phyloP scores from a whole-genome alignment of 2,888 invertebrate genomes.

The Melieria picta region DNA sequence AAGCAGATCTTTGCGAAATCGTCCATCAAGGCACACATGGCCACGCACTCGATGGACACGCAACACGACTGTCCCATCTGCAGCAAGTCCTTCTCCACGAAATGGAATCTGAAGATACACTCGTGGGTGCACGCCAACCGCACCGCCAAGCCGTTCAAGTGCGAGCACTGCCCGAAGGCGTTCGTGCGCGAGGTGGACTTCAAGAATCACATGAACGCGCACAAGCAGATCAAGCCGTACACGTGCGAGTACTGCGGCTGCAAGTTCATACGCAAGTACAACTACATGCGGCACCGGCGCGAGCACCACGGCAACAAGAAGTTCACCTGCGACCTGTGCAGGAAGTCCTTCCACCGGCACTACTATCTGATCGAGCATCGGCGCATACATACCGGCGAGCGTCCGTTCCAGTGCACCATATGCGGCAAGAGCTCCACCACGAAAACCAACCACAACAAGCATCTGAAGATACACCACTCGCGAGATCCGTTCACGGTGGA shows the following conservation, averaged over 20 bases:
- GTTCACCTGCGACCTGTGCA: slow-evolving; percentile 80
- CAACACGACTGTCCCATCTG: slow-evolving; percentile 86
- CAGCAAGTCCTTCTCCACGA: slow-evolving; percentile 86
- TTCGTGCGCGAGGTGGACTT: slow-evolving; percentile 85
- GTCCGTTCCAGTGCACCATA: slow-evolving; percentile 84
- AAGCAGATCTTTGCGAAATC: slow-evolving; percentile 77
- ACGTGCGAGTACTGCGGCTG: slow-evolving; percentile 92
- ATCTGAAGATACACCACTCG: slow-evolving; percentile 89
- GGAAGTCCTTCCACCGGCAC: slow-evolving; percentile 85
- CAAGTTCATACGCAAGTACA: slow-evolving; percentile 88
- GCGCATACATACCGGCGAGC: slow-evolving; percentile 82
- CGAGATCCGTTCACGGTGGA: slow-evolving; percentile 88
- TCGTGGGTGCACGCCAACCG: slow-evolving; percentile 89
- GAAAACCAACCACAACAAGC: slow-evolving; percentile 91
- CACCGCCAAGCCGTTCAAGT: slow-evolving; percentile 85
- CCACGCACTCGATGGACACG: slow-evolving; percentile 79
- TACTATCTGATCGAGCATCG: slow-evolving; percentile 90
- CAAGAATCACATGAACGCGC: slow-evolving; percentile 85
- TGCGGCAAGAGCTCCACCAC: slow-evolving; percentile 91
- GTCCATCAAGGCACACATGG: slow-evolving; percentile 82
- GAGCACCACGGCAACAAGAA: slow-evolving; percentile 86
- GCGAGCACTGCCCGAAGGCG: slow-evolving; percentile 83
- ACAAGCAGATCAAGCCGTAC: slow-evolving; percentile 82
- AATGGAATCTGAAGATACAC: slow-evolving; percentile 90
- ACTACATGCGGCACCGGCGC: slow-evolving; percentile 84